Evolutionary conservation across 2,888 invertebrate genomes (phyloP).

Genomic region (Cosmia pyralina): DNA sequence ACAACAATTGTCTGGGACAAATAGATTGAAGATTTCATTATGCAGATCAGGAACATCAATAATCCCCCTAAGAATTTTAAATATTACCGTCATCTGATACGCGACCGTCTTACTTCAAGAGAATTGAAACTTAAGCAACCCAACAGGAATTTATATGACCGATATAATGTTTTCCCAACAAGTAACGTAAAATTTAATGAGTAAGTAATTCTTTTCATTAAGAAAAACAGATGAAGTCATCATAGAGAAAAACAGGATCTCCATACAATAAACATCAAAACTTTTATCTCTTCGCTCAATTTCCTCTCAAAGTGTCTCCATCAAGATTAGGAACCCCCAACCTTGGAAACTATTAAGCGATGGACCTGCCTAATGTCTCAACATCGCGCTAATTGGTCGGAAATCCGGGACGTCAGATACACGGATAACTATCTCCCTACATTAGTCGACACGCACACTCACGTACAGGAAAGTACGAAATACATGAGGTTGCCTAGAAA

Average conservation of each 20-base stretch:
- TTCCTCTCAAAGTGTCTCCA: constrained; percentile 46
- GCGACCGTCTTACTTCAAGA: no score
- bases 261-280: constrained; percentile 5
- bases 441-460: constrained; percentile 29
- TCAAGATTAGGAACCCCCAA: constrained; percentile 39
- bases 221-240: neutral
- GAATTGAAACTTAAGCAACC: no score
- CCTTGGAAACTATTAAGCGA: constrained; percentile 46
- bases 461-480: neutral
- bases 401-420: constrained; percentile 50
- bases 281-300: constrained; percentile 40
- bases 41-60: no score
- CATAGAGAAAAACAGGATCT: constrained; percentile 27
- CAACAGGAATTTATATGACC: no score
- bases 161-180: no score
- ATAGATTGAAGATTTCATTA: no score
- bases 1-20: no score
- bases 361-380: constrained; percentile 29
- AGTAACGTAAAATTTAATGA: no score
- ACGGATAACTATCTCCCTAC: constrained; percentile 43
- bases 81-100: no score
- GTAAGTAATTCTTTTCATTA: no score
- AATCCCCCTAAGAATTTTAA: no score
- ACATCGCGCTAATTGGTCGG: constrained; percentile 50
- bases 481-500: neutral